Percentiles rank a stretch among this genome's conserved stretches.
phyloP scores from a whole-genome alignment of 2,113 vertebrate species.

The Coreoperca whiteheadi region DNA sequence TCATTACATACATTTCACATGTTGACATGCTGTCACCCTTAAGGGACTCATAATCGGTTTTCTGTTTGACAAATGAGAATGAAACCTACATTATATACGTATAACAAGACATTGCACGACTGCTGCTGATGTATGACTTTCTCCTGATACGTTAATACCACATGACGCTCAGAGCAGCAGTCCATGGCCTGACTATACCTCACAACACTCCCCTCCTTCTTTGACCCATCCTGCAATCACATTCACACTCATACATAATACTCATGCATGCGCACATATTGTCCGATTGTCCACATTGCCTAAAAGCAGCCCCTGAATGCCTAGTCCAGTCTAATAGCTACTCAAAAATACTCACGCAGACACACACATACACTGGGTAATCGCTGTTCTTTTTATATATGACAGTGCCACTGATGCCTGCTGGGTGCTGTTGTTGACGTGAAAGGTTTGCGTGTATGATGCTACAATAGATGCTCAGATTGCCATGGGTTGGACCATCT shows the following conservation, averaged over 20 bases:
- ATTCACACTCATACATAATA: constrained; percentile 4
- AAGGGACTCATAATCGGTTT: neutral
- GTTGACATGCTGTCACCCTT: neutral
- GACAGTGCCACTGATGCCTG: constrained; percentile 36
- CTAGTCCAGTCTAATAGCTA: constrained; percentile 21
- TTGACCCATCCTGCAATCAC: constrained; percentile 5
- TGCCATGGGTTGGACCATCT: constrained; percentile 7
- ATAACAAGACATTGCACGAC: neutral
- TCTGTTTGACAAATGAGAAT: neutral
- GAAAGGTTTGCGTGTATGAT: constrained; percentile 21
- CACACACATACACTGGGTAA: constrained; percentile 6
- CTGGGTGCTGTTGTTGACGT: constrained; percentile 44
- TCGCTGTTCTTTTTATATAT: constrained; percentile 37
- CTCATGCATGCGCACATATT: constrained; percentile 25
- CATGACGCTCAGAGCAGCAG: neutral
- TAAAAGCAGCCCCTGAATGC: constrained; percentile 20
- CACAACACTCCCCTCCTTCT: neutral
- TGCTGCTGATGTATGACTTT: neutral
- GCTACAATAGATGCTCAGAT: constrained; percentile 8
- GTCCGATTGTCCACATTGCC: constrained; percentile 23
- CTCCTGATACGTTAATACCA: neutral
- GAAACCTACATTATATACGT: neutral
- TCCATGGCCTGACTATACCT: neutral
- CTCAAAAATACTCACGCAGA: constrained; percentile 34
- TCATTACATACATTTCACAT: neutral